These are phyloP conservation scores for Paraescarpia echinospica DNA, from an alignment of 1,140 invertebrate genomes.

Conservation along the genomic window DNA sequence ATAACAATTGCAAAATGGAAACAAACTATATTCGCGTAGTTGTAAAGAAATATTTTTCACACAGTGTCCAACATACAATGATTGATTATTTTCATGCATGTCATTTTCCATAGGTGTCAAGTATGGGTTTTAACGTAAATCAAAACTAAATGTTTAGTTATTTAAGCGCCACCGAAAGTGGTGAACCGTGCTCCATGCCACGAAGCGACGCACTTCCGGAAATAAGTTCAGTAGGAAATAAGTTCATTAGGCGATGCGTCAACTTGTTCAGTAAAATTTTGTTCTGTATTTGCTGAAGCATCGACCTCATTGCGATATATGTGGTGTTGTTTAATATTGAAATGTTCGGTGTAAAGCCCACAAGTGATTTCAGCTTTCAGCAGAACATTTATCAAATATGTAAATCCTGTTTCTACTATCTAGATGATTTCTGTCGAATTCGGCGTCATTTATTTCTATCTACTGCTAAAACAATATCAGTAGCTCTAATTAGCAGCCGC, in stretches of 20 bases:
- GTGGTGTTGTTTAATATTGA: not conserved
- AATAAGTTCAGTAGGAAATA: no score
- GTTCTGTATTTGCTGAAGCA: not conserved
- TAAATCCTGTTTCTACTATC: no score
- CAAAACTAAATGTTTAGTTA: not conserved
- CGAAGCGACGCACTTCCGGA: not conserved
- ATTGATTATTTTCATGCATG: not conserved
- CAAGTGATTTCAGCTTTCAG: no score
- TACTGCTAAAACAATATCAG: no score
- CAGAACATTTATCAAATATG: no score
- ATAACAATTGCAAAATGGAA: not conserved
- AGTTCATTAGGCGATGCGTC: not conserved
- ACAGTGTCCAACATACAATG: not conserved
- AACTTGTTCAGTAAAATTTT: slow-evolving; percentile 9
- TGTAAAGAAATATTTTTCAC: not conserved
- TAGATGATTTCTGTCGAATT: no score
- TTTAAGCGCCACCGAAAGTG: not conserved
- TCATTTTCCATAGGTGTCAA: no score
- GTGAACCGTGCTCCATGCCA: not conserved
- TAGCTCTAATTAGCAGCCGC: no score
- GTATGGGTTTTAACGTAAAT: not conserved
- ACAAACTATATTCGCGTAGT: not conserved
- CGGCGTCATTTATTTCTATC: no score
- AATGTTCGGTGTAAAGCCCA: not conserved
- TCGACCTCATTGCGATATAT: no score